Conservation (phyloP, 2,888 invertebrate genomes). For the Heliconius ethilla region DNA sequence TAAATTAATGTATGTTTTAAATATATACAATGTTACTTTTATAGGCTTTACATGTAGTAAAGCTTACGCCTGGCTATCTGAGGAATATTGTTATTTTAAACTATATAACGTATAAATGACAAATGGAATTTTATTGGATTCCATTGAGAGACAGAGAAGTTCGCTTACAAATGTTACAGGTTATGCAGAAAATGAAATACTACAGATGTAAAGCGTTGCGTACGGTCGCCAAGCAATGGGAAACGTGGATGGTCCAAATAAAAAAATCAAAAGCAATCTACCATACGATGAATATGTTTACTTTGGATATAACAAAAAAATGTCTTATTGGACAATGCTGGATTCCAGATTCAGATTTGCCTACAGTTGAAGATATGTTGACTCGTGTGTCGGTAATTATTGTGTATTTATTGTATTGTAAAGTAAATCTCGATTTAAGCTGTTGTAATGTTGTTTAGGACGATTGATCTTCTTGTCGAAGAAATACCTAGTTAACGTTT, state of each 20-base stretch:
- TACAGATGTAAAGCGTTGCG: conserved; percentile 91
- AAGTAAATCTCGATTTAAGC: too few relatives aligned
- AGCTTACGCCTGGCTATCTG: too few relatives aligned
- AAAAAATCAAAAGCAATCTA: conserved; percentile 94
- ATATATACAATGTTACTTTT: too few relatives aligned
- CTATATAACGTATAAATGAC: background rate
- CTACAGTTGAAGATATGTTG: conserved; percentile 79
- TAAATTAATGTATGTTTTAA: too few relatives aligned
- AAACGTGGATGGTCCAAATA: conserved; percentile 91
- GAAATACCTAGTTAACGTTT: too few relatives aligned
- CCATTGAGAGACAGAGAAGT: background rate
- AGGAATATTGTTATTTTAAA: too few relatives aligned
- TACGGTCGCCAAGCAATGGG: conserved; percentile 89
- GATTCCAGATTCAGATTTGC: conserved; percentile 86
- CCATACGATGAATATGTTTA: conserved; percentile 91
- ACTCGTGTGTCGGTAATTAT: conserved; percentile 55
- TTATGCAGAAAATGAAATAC: conserved; percentile 90
- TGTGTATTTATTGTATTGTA: background rate
- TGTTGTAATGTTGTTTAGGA: too few relatives aligned
- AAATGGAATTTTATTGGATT: background rate
- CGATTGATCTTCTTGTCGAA: too few relatives aligned
- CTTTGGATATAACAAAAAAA: conserved; percentile 90
- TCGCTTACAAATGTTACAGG: conserved; percentile 70
- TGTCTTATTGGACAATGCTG: conserved; percentile 91
- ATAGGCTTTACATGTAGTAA: too few relatives aligned